phyloP scores from a whole-genome alignment of 1,140 invertebrate genomes.

The Pogonomyrmex californicus region DNA sequence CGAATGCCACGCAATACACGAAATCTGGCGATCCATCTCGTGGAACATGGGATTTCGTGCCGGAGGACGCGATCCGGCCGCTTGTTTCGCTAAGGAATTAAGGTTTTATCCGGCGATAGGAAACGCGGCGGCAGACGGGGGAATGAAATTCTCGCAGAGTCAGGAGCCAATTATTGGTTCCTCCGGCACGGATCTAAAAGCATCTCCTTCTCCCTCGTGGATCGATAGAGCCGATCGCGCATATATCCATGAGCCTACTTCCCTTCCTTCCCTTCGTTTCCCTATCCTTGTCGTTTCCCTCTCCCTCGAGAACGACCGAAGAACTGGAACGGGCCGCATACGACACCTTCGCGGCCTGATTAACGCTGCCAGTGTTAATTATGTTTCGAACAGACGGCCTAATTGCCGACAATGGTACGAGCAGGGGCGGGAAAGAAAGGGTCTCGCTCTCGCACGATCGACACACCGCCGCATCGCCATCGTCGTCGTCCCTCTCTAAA shows the following conservation, averaged over 20 bases:
- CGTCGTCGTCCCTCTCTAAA: constrained; percentile 71
- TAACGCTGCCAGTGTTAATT: constrained; percentile 85
- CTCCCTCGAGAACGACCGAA: constrained; percentile 43
- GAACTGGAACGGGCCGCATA: constrained; percentile 76
- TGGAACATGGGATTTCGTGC: constrained; percentile 48
- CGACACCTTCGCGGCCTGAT: constrained; percentile 83
- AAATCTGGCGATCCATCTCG: constrained; percentile 55
- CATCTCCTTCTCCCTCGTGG: neutral
- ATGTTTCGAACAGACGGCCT: constrained; percentile 81
- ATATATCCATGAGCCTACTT: neutral
- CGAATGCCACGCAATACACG: constrained; percentile 56
- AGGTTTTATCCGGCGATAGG: constrained; percentile 68
- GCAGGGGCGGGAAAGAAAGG: neutral
- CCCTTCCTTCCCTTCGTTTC: constrained; percentile 10
- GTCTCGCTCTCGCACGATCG: constrained; percentile 12
- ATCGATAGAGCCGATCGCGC: constrained; percentile 27
- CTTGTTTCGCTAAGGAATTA: constrained; percentile 70
- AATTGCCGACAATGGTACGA: constrained; percentile 82
- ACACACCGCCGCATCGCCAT: neutral
- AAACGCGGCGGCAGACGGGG: neutral
- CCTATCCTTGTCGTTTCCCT: constrained; percentile 25
- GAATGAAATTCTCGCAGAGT: constrained; percentile 69
- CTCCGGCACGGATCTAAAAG: constrained; percentile 55
- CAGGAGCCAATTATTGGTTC: constrained; percentile 72
- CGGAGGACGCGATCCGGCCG: constrained; percentile 30